Conservation (phyloP, 2,113 vertebrate genomes). For the Megaceryle torquata region DNA sequence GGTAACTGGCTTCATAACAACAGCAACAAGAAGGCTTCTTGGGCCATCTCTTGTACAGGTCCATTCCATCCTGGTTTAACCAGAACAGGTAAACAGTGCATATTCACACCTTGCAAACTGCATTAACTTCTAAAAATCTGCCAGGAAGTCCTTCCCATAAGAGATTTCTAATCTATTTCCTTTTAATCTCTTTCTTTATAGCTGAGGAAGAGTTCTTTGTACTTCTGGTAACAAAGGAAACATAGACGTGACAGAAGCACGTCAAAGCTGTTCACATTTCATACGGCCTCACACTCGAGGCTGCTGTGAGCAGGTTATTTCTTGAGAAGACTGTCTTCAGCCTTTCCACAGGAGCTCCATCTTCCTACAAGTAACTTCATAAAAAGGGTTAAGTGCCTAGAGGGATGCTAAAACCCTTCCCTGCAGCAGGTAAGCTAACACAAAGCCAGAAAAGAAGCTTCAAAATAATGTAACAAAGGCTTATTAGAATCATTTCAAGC, state of each 20-base stretch:
- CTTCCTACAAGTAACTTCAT: neutral
- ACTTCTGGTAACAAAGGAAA: slow-evolving; percentile 37
- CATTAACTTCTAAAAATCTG: neutral
- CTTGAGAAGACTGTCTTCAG: neutral
- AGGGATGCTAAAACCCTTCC: neutral
- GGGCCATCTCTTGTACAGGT: neutral
- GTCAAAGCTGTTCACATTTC: slow-evolving; percentile 13
- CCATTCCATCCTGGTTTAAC: neutral
- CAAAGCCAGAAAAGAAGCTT: neutral
- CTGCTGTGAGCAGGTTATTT: neutral
- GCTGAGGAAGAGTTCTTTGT: slow-evolving; percentile 17
- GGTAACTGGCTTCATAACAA: neutral
- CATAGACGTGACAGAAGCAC: slow-evolving; percentile 1
- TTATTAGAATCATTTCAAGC: neutral
- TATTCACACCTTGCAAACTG: neutral
- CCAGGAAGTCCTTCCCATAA: neutral
- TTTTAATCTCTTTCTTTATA: slow-evolving; percentile 19
- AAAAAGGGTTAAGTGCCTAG: neutral
- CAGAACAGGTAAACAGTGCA: neutral
- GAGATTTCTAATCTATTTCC: slow-evolving; percentile 22
- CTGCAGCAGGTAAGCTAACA: neutral
- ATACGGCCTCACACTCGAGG: neutral
- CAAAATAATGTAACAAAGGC: neutral
- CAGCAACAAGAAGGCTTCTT: neutral
- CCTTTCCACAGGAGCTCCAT: neutral